Conservation (phyloP, 2,113 vertebrate species). For the Hippocampus comes region DNA sequence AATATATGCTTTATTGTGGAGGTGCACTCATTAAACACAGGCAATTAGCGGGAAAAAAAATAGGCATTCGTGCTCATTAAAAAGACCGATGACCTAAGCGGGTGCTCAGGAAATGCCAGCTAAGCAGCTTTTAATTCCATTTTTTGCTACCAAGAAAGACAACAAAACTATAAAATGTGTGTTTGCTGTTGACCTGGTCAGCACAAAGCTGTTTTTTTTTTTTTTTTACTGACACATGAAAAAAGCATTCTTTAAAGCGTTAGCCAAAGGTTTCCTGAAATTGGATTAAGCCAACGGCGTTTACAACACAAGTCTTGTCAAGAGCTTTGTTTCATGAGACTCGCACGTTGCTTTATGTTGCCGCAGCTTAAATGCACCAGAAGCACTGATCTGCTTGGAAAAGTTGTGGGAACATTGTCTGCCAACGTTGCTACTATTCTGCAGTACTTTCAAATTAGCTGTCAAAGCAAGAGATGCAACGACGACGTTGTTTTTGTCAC, state of each 20-base stretch:
- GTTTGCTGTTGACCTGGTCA: slow-evolving; percentile 24
- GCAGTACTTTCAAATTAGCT: background rate
- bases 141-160: background rate
- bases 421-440: background rate
- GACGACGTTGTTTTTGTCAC: background rate
- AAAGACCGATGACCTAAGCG: slow-evolving; percentile 11
- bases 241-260: slow-evolving; percentile 10
- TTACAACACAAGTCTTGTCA: background rate
- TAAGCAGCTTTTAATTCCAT: background rate
- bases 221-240: slow-evolving; percentile 20
- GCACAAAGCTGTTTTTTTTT: slow-evolving; percentile 16
- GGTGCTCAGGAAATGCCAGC: slow-evolving; percentile 20
- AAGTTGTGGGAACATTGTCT: background rate
- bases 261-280: slow-evolving; percentile 18
- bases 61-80: slow-evolving; percentile 28
- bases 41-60: slow-evolving; percentile 7
- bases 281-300: slow-evolving; percentile 13
- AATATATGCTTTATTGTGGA: slow-evolving; percentile 26
- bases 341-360: background rate
- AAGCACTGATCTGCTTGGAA: background rate
- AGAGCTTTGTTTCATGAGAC: background rate
- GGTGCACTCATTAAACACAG: slow-evolving; percentile 9
- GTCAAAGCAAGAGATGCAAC: background rate
- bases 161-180: background rate
- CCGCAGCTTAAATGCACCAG: background rate